phyloP scores from a whole-genome alignment of 2,888 invertebrate genomes.

The Spisula subtruncata region DNA sequence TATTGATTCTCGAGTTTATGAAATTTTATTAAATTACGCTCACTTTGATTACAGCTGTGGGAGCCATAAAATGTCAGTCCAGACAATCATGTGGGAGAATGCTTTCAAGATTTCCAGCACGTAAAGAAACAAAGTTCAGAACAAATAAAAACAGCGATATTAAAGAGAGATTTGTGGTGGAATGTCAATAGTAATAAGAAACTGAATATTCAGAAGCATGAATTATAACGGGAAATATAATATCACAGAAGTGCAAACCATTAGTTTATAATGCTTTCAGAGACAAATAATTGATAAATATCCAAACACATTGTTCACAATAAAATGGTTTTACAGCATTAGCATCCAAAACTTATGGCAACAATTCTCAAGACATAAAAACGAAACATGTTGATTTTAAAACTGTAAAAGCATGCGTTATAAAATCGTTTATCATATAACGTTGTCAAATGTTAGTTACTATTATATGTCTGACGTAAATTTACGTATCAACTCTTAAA shows the following conservation, averaged over 20 bases:
- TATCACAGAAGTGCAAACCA: neutral
- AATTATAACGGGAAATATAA: neutral
- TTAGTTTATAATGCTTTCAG: too few relatives aligned
- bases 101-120: neutral
- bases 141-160: neutral
- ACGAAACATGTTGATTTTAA: too few relatives aligned
- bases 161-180: neutral
- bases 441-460: too few relatives aligned
- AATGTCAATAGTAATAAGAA: neutral
- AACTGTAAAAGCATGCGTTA: too few relatives aligned
- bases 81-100: neutral
- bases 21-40: constrained; percentile 5
- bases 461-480: too few relatives aligned
- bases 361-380: too few relatives aligned
- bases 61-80: neutral
- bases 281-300: too few relatives aligned
- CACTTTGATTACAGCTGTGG: neutral
- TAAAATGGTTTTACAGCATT: too few relatives aligned
- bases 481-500: too few relatives aligned
- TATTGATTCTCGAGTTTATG: constrained; percentile 9
- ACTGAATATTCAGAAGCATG: neutral
- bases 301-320: too few relatives aligned
- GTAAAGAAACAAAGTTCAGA: neutral
- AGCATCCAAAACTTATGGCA: too few relatives aligned
- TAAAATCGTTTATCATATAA: too few relatives aligned